A percentile compares a stretch with the other conserved stretches of the same genome.
Evolutionary conservation across 2,113 vertebrate species (phyloP).

Genomic region (Galemys pyrenaicus): DNA sequence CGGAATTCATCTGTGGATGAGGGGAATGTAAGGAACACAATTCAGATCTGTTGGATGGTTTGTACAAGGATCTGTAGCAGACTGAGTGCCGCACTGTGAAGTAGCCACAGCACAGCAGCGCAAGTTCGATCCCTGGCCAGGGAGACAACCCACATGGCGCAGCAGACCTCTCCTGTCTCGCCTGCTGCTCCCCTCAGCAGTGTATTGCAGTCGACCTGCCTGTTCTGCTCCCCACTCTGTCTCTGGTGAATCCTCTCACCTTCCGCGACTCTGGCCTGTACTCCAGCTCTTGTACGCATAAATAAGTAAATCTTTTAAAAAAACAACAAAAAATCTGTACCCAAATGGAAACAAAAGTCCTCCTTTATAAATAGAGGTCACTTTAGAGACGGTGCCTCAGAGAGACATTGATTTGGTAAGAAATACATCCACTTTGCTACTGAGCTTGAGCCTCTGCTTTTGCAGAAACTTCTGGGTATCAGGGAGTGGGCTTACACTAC

Average conservation of each 20-base stretch:
- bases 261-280: no score
- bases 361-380: constrained; percentile 40
- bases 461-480: not conserved
- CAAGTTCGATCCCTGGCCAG: no score
- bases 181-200: no score
- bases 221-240: no score
- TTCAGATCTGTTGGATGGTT: constrained; percentile 17
- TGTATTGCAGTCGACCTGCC: no score
- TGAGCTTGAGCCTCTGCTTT: constrained; percentile 8
- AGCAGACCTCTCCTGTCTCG: no score
- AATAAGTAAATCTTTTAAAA: no score
- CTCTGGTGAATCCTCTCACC: no score
- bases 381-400: not conserved
- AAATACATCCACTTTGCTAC: not conserved
- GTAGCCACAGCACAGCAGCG: no score
- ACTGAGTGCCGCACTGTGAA: no score
- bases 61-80: not conserved
- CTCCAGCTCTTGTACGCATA: no score
- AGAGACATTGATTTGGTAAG: constrained; percentile 13
- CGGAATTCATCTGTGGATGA: not conserved
- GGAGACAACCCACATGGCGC: no score
- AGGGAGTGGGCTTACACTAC: not conserved
- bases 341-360: constrained; percentile 24
- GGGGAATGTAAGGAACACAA: not conserved
- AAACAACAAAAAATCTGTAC: not conserved